Conservation (phyloP, 2,888 invertebrate genomes). For the Portevinia maculata region DNA sequence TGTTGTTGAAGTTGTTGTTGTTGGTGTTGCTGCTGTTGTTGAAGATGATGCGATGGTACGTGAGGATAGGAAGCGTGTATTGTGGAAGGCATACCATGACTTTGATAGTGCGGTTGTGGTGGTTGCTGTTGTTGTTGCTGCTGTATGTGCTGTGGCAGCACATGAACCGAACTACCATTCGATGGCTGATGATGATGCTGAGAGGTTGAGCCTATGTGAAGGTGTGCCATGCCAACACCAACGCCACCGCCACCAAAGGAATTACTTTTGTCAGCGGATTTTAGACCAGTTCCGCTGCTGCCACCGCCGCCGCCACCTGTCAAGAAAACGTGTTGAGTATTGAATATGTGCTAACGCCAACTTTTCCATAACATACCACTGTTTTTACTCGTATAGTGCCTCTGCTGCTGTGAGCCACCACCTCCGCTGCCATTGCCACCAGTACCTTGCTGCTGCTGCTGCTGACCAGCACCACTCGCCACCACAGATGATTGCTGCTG, state of each 20-base stretch:
- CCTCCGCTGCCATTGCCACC: conserved; percentile 74
- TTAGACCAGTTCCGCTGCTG: conserved; percentile 60
- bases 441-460: conserved; percentile 70
- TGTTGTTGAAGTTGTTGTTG: conserved; percentile 77
- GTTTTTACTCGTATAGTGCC: conserved; percentile 67
- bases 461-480: conserved; percentile 39
- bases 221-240: conserved; percentile 77
- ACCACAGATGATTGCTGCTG: conserved; percentile 75
- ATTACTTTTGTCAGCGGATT: conserved; percentile 78
- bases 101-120: conserved; percentile 79
- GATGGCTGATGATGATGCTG: conserved; percentile 77
- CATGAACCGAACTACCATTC: conserved; percentile 74
- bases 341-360: conserved; percentile 71
- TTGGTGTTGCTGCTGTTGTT: conserved; percentile 77
- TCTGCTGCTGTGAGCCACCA: conserved; percentile 72
- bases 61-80: conserved; percentile 80
- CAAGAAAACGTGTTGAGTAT: conserved; percentile 73
- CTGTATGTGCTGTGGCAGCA: conserved; percentile 76
- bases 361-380: conserved; percentile 73
- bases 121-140: conserved; percentile 77
- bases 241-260: conserved; percentile 77
- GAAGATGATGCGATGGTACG: conserved; percentile 76
- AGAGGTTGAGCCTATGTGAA: conserved; percentile 78
- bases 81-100: conserved; percentile 79
- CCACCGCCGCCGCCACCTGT: conserved; percentile 66